Evolutionary conservation across 2,797 vertebrate genomes (phyloP), one percentile per base, ranked within the genome.

Genomic region (Bradypodion pumilum): DNA sequence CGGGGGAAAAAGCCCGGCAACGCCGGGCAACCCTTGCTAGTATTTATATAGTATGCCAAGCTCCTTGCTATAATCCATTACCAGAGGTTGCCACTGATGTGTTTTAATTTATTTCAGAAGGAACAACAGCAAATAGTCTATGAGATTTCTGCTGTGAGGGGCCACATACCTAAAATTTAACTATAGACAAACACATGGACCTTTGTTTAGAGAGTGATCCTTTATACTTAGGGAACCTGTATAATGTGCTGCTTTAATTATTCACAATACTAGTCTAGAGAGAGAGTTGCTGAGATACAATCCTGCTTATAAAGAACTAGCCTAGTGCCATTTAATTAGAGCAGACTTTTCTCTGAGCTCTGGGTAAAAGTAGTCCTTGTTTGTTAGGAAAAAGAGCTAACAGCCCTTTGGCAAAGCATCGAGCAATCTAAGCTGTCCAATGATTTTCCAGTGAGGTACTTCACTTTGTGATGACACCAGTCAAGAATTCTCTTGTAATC

Each of bases 401-500:
- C 92, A 93, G 84, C 66, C 89, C 85, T 85, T 85, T 91, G 92
- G 91, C 92, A 93, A 0, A 0, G 62, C 83, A 89, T 92, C 89
- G 91, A 89, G 89, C 91, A 92, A 89, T 91, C 52, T 86, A 86
- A 93, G 90, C 90, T 92, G 83, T 90, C 89, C 13, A 75, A 46
- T 89, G 88, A 84, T 92, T 87, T 80, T 73, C 66, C 83, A 85
- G 88, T 86, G 90, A 90, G 74, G 72, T 87, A 91, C 89, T 92
- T 90, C 92, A 93, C 91, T 91, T 88, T 78, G 89, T 90, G 78
- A 89, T 92, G 88, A 89, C 88, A 90, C 77, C 37, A 92, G 84
- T 56, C 90, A 91, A 82, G 89, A 91, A 93, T 87, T 81, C 90
- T 88, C 85, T 89, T 91, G 91, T 92, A 94, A 92, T 92, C 91